These are phyloP conservation scores for Sparus aurata DNA, from an alignment of 2,797 vertebrate genomes.

Conservation along the genomic window DNA sequence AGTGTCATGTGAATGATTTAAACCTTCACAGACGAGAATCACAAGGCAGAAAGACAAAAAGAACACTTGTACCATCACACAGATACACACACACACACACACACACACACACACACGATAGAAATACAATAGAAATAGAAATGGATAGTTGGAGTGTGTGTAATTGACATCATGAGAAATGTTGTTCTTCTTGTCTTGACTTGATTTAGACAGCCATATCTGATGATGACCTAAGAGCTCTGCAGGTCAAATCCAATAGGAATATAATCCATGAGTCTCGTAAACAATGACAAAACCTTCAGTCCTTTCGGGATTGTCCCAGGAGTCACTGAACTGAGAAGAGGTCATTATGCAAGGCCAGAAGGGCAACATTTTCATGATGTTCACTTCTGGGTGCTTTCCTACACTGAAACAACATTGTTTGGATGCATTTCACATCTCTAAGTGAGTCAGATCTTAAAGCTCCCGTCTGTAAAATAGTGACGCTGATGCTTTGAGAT, in stretches of 20 bases:
- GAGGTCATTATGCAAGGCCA: background rate
- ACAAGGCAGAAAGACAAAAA: slow-evolving; percentile 28
- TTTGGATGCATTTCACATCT: slow-evolving; percentile 9
- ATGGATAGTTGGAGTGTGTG: slow-evolving; percentile 19
- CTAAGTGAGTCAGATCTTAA: background rate
- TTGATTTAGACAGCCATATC: background rate
- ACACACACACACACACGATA: background rate
- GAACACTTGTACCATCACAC: slow-evolving; percentile 29
- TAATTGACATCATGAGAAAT: slow-evolving; percentile 31
- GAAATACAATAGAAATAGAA: slow-evolving; percentile 18
- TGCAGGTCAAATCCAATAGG: slow-evolving; percentile 27
- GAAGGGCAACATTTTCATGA: slow-evolving; percentile 4
- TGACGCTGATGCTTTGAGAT: too few species aligned
- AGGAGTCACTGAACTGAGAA: slow-evolving; percentile 6
- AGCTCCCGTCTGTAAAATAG: too few species aligned
- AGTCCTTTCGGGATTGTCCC: background rate
- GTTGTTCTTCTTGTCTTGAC: slow-evolving; percentile 16
- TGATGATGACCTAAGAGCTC: slow-evolving; percentile 20
- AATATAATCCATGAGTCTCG: background rate
- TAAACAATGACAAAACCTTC: slow-evolving; percentile 17
- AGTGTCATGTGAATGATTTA: slow-evolving; percentile 65
- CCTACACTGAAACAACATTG: background rate
- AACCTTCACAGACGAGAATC: slow-evolving; percentile 38
- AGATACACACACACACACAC: background rate
- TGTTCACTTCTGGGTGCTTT: background rate